These are phyloP conservation scores for Andrena trimmerana DNA, from an alignment of 2,888 invertebrate genomes.

Conservation along the genomic window DNA sequence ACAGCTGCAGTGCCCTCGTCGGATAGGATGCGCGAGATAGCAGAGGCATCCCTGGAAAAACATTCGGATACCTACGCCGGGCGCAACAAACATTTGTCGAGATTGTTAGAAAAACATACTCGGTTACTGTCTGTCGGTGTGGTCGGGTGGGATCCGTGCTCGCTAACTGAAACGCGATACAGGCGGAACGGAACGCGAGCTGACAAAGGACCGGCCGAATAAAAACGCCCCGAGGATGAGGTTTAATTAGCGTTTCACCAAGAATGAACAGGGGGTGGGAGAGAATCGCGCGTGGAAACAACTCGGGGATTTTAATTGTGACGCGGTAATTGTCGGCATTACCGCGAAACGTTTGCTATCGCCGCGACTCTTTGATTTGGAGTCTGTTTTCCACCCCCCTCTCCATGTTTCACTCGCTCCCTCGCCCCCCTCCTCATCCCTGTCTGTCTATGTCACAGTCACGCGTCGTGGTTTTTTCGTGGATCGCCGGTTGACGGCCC, in stretches of 20 bases:
- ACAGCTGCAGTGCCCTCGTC: neutral
- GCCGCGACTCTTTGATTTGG: slow-evolving; percentile 27
- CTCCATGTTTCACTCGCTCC: neutral
- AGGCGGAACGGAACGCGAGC: slow-evolving; percentile 12
- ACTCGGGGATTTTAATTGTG: slow-evolving; percentile 33
- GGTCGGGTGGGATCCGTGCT: neutral
- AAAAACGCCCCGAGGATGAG: slow-evolving; percentile 30
- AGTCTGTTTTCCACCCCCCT: neutral
- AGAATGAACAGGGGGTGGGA: slow-evolving; percentile 4
- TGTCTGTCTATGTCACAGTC: neutral
- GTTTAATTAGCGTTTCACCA: slow-evolving; percentile 48
- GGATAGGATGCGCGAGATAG: neutral
- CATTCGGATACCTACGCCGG: too few species aligned
- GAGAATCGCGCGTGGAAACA: slow-evolving; percentile 5
- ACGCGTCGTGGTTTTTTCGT: slow-evolving; percentile 21
- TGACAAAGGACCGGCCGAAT: slow-evolving; percentile 32
- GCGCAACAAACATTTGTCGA: slow-evolving; percentile 19
- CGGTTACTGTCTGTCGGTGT: slow-evolving; percentile 10
- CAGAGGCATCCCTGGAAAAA: neutral
- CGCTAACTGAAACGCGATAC: slow-evolving; percentile 40
- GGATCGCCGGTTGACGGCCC: slow-evolving; percentile 4
- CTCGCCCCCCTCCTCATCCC: too few species aligned
- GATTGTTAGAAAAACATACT: slow-evolving; percentile 30
- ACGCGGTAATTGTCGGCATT: slow-evolving; percentile 43
- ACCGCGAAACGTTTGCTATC: slow-evolving; percentile 36